Base-by-base conservation (phyloP, 2,113 vertebrate species). In the Casuarius casuarius region DNA sequence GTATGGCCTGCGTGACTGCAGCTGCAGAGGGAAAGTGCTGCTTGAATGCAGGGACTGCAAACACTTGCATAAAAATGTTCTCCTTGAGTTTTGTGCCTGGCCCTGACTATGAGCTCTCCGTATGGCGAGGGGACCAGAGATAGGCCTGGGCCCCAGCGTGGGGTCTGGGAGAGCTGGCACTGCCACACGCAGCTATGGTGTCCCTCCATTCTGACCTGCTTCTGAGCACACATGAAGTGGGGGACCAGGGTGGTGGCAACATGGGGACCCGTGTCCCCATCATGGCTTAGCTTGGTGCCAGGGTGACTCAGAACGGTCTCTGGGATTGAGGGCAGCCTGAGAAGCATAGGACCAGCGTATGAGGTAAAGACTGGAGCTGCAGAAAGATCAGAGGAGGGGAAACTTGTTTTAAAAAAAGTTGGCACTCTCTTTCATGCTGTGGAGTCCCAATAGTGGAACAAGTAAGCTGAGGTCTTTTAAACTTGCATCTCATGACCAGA, bases 41-140 rank as follows among this genome's bases (percentile, higher is more conserved):
- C 35, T 25, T 26, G 35, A 80, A 84, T 35, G 33, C 15, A 22
- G 11, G 52, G 40, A 54, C n/a, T 31, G 44, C n/a, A 20, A 25
- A 63, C 5, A 26, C 29, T 51, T 10, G 21, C 33, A 84, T 26
- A 79, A 13, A 33, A 6, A 20, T 1, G 0, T 9, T 48, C 29
- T 68, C 13, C 13, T 33, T 16, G 9, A 12, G 9, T 33, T 59
- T 59, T 59, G 56, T 19, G 11, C 56, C 56, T 59, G 29, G 6
- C 17, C 18, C 9, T 11, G 56, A 31, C 10, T 58, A 19, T 18
- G 29, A 59, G 56, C 29, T 18, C 54, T 1, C 12, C 29, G 4
- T 0, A 0, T 42, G 46, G 19, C 0, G 1, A 73, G 17, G 35
- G 15, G 14, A 10, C 11, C 14, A 13, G 38, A 13, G 40, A 54